Evolutionary conservation across 2,113 vertebrate species (phyloP).

Genomic region (Martes martes): DNA sequence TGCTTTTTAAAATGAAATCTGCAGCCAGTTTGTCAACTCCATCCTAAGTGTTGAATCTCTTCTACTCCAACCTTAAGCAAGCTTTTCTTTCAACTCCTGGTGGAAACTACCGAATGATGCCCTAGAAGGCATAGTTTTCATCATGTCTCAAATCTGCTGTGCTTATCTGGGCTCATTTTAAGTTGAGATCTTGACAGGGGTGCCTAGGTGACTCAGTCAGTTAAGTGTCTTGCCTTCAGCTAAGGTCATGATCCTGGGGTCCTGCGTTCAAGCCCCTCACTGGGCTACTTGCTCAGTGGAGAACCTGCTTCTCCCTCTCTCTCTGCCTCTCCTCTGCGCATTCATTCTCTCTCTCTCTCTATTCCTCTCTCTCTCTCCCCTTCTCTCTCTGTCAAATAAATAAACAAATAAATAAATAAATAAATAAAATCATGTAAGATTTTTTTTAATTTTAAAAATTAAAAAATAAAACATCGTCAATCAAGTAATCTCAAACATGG

Average conservation of each 20-base stretch:
- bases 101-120: not conserved
- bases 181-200: not conserved
- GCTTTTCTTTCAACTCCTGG: not conserved
- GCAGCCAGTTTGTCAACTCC: not conserved
- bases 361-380: not conserved
- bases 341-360: not conserved
- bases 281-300: not conserved
- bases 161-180: not conserved
- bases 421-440: not conserved
- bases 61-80: not conserved
- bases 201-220: not conserved
- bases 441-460: too few species aligned
- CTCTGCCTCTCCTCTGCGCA: not conserved
- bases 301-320: not conserved
- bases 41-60: not conserved
- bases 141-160: not conserved
- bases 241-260: not conserved
- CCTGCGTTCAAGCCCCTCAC: not conserved
- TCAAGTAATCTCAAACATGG: not conserved
- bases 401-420: not conserved
- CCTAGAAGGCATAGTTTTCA: not conserved
- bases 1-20: too few species aligned
- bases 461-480: not conserved
- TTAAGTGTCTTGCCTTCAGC: not conserved
- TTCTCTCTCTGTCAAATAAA: not conserved